Percentiles rank a stretch among this genome's conserved stretches.
These are phyloP conservation scores for Falco peregrinus DNA, from an alignment of 2,797 vertebrate genomes.

Conservation along the genomic window DNA sequence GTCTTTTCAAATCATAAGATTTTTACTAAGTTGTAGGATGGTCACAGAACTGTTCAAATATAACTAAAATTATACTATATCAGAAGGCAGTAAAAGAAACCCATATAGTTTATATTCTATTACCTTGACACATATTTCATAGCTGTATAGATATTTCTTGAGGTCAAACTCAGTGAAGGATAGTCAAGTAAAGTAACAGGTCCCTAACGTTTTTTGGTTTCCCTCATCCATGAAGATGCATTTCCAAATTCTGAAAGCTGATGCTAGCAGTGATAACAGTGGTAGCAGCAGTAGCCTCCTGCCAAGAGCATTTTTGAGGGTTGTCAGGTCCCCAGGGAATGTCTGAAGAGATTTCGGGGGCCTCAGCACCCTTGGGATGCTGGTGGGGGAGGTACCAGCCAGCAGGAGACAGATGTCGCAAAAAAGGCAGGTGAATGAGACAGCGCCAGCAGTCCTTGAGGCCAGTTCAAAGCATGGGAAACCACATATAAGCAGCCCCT, in stretches of 20 bases:
- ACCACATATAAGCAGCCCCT: too few species aligned
- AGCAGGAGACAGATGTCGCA: not conserved
- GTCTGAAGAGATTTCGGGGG: not conserved
- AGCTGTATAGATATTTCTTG: not conserved
- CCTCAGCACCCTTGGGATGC: not conserved
- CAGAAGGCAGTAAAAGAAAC: not conserved
- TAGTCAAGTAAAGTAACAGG: not conserved
- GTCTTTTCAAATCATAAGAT: not conserved
- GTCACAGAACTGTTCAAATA: not conserved
- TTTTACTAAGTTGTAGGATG: not conserved
- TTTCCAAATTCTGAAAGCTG: not conserved
- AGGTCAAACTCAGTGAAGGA: not conserved
- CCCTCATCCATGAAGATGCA: not conserved
- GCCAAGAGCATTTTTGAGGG: not conserved
- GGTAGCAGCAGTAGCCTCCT: not conserved
- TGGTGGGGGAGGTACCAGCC: not conserved
- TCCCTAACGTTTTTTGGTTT: not conserved
- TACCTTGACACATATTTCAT: not conserved
- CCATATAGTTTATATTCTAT: not conserved
- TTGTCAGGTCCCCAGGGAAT: not conserved
- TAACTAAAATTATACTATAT: not conserved
- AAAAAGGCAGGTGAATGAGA: not conserved
- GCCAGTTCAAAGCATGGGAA: not conserved
- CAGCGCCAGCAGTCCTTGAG: accelerated
- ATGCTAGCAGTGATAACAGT: not conserved